Percentiles rank a stretch among this genome's conserved stretches.
phyloP scores from a whole-genome alignment of 2,113 vertebrate species.

The Pelobates fuscus region DNA sequence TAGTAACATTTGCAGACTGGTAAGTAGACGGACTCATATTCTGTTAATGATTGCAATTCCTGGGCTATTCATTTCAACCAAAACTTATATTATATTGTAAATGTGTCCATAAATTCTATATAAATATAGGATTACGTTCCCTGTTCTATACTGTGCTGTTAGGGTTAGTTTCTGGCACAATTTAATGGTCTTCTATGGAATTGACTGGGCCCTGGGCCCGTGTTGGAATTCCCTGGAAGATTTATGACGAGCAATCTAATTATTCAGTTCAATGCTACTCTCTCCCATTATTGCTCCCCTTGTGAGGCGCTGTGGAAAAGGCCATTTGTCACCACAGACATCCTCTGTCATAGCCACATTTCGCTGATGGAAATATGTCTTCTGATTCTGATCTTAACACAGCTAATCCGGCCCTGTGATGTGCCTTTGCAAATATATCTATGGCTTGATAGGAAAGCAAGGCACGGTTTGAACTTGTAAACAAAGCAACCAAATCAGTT shows the following conservation, averaged over 20 bases:
- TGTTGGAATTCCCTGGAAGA: too few species aligned
- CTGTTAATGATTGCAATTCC: too few species aligned
- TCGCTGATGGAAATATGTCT: constrained; percentile 59
- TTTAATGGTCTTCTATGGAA: too few species aligned
- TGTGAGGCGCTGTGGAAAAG: constrained; percentile 61
- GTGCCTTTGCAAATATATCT: constrained; percentile 55
- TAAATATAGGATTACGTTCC: too few species aligned
- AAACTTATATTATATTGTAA: too few species aligned
- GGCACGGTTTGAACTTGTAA: not conserved
- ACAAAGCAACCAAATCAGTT: constrained; percentile 13
- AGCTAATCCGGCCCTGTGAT: constrained; percentile 52
- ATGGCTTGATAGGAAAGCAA: constrained; percentile 48
- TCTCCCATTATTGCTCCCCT: constrained; percentile 60
- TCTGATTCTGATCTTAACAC: constrained; percentile 54
- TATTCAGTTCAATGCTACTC: constrained; percentile 63
- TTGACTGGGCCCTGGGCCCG: too few species aligned
- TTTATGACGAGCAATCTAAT: constrained; percentile 66
- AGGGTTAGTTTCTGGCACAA: too few species aligned
- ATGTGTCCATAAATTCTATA: too few species aligned
- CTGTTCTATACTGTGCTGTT: too few species aligned
- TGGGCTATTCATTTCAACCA: too few species aligned
- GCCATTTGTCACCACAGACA: constrained; percentile 65
- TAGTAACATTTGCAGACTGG: too few species aligned
- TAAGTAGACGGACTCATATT: too few species aligned
- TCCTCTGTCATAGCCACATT: constrained; percentile 58